Base-by-base conservation (phyloP, 2,888 invertebrate species). In the Ochropacha duplaris region DNA sequence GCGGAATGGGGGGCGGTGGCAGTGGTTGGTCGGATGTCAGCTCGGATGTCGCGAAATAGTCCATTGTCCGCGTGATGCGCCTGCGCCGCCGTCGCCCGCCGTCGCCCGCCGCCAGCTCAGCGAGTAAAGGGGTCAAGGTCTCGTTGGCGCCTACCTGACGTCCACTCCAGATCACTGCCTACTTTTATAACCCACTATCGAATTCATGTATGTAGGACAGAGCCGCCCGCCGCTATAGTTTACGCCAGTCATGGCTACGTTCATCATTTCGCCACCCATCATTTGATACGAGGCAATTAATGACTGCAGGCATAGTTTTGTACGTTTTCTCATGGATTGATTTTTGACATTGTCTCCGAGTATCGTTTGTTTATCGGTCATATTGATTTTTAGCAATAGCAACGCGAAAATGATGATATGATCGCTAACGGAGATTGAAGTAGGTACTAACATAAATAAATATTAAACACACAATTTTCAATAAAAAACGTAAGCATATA, bases 51-150 rank as follows among this genome's bases (percentile, higher is more conserved):
- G 81, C 81, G 78, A 81, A 89, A 86, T 85, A 79, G 86, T 77
- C 83, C 83, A 88, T 89, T 88, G 88, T 88, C 76, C 68, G 31
- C 31, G 31, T 31, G 31, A 1, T 31, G 3, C 11, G 31, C 72
- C 72, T 72, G 70, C 66, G 65, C 31, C 31, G 31, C 31, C 31
- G 31, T 12, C 31, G 31, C 12, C 31, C 1, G 2, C 31, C 31
- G 31, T 11, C 31, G 31, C 31, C 64, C 69, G 72, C 72, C 69
- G 66, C 66, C 72, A 66, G 61, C 75, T 44, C 39, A 44, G n/a
- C 39, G 74, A 69, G 78, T 80, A 86, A 86, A 86, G 81, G 69
- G 90, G 89, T 90, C 90, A 90, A 90, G 91, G 90, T 73, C 83
- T 77, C 74, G 64, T 66, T 72, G 88, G 88, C 89, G 90, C 88